Evolutionary conservation across 2,113 vertebrate genomes (phyloP).

Genomic region (Neolamprologus longior): DNA sequence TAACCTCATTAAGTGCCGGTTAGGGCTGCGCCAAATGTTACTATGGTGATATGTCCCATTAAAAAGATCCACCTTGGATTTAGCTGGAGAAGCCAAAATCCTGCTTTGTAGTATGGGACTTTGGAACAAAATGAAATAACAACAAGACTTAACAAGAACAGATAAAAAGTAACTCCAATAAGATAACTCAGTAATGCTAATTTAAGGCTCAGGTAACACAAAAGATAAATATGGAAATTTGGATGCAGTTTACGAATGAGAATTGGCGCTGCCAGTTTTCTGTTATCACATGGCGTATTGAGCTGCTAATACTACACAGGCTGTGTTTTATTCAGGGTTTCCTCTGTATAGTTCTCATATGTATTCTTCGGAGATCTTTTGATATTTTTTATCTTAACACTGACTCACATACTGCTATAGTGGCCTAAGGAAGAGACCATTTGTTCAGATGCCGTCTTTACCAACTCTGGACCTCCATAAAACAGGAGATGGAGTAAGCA

Average conservation of each 20-base stretch:
- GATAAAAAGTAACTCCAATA: not conserved
- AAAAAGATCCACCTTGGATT: not conserved
- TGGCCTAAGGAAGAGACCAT: slow-evolving; percentile 94
- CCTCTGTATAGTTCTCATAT: not conserved
- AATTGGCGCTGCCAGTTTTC: not conserved
- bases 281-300: not conserved
- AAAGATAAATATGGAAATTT: not conserved
- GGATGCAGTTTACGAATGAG: not conserved
- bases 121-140: not conserved
- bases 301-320: not conserved
- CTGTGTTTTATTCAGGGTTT: not conserved
- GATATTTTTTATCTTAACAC: slow-evolving; percentile 74
- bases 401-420: slow-evolving; percentile 93
- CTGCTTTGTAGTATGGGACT: not conserved
- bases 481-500: slow-evolving; percentile 86
- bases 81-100: not conserved
- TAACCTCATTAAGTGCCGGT: not conserved
- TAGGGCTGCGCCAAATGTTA: not conserved
- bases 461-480: slow-evolving; percentile 92
- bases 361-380: not conserved
- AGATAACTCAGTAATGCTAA: not conserved
- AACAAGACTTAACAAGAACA: not conserved
- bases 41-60: not conserved
- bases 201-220: not conserved
- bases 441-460: slow-evolving; percentile 94